Evolutionary conservation across 64 coral and sea anemone genomes (phyloP).

Genomic region (Catalaphyllia jardinei): DNA sequence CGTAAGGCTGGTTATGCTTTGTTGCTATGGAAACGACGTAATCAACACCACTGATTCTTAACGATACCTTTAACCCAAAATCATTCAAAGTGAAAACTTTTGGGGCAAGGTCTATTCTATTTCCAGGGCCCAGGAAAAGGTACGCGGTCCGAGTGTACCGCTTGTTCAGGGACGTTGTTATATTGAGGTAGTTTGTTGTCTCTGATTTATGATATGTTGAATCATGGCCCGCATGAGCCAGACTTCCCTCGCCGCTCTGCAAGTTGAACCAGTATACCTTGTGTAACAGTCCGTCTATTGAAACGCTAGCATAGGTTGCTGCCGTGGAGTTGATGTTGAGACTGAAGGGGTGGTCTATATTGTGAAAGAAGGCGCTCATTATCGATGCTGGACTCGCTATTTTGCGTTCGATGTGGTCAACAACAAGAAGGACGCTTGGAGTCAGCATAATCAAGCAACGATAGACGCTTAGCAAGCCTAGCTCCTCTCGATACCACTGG

Average conservation of each 20-base stretch:
- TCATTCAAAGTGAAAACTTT: conserved; percentile 38
- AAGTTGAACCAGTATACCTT: conserved; percentile 22
- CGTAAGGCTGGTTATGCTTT: conserved; percentile 49
- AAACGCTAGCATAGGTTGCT: conserved; percentile 2
- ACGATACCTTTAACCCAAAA: conserved; percentile 63
- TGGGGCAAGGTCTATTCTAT: conserved; percentile 41
- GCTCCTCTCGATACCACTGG: conserved; percentile 49
- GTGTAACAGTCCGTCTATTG: conserved; percentile 20
- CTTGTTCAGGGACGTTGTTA: conserved; percentile 53
- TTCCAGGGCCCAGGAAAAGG: conserved; percentile 75
- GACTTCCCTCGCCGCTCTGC: not conserved
- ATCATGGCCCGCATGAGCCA: not conserved
- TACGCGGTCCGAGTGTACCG: conserved; percentile 79
- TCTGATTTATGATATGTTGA: conserved; percentile 3
- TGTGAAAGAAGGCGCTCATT: conserved; percentile 95
- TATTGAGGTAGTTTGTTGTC: conserved; percentile 73
- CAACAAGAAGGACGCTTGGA: conserved; percentile 47
- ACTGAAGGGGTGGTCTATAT: conserved; percentile 58
- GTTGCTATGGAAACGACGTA: conserved; percentile 80
- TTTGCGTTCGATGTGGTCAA: conserved; percentile 70
- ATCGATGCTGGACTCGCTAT: conserved; percentile 17
- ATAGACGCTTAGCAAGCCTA: conserved; percentile 64
- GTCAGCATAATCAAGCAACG: conserved; percentile 51
- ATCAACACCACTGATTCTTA: conserved; percentile 56
- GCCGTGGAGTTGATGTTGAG: not conserved